A percentile compares a stretch with the other conserved stretches of the same genome.
Conservation (phyloP, 2,888 invertebrate genomes). For the Rotaria magnacalcarata region DNA sequence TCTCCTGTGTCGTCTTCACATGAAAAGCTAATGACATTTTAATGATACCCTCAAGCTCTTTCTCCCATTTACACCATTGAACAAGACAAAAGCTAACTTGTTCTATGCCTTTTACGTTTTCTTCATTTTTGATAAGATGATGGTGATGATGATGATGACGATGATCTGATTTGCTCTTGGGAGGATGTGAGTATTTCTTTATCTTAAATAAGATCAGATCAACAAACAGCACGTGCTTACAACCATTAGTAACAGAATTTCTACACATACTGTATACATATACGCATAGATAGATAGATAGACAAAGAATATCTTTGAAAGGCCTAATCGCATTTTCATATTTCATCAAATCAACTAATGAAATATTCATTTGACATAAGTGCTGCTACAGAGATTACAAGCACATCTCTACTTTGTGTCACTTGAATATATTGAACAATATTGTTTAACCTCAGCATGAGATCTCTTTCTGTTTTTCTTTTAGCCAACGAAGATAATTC, state of each 20-base stretch:
- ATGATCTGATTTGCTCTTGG: conserved; percentile 26
- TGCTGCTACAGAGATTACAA: not conserved
- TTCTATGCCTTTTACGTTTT: not conserved
- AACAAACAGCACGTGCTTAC: conserved; percentile 3
- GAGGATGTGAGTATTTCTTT: conserved; percentile 18
- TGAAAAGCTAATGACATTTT: conserved; percentile 36
- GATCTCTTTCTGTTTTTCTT: not conserved
- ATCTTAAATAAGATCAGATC: conserved; percentile 15
- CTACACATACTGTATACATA: not conserved
- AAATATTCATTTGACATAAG: conserved; percentile 26
- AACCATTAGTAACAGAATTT: not conserved
- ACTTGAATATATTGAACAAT: conserved; percentile 8
- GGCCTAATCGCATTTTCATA: not conserved
- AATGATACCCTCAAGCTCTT: conserved; percentile 32
- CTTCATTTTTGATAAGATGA: not conserved
- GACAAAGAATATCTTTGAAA: conserved; percentile 15
- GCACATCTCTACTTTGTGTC: conserved; percentile 6
- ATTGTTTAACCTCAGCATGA: conserved; percentile 5
- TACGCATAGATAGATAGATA: not conserved
- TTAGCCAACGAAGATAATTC: not conserved
- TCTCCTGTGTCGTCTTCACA: conserved; percentile 10
- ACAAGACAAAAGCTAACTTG: conserved; percentile 10
- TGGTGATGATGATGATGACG: not conserved
- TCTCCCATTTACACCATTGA: conserved; percentile 29
- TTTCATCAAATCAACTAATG: conserved; percentile 25